phyloP scores from a whole-genome alignment of 2,113 vertebrate genomes.

The Carassius gibelio region DNA sequence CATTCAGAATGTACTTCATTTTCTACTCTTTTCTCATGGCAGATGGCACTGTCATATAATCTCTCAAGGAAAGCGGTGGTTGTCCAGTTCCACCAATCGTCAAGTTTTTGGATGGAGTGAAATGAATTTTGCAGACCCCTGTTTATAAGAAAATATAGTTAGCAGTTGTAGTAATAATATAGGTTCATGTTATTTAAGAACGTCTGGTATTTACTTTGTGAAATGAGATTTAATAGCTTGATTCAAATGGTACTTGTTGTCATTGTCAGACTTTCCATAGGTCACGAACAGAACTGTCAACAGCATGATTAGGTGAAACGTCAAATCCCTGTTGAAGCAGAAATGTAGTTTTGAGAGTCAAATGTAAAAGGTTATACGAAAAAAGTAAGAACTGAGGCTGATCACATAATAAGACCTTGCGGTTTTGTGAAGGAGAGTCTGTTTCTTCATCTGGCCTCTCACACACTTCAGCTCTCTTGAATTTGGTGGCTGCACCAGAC shows the following conservation, averaged over 20 bases:
- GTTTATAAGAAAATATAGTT: background rate
- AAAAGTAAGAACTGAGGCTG: background rate
- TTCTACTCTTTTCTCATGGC: background rate
- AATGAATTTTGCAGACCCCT: constrained; percentile 63
- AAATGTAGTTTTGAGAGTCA: background rate
- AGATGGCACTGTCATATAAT: constrained; percentile 57
- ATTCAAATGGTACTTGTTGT: constrained; percentile 67
- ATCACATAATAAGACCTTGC: constrained; percentile 69
- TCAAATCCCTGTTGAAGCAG: constrained; percentile 68
- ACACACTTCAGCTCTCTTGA: constrained; percentile 65
- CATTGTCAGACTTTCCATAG: constrained; percentile 57
- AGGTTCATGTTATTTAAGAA: background rate
- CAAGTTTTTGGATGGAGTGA: constrained; percentile 56
- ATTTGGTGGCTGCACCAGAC: constrained; percentile 68
- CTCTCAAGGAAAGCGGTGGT: constrained; percentile 65
- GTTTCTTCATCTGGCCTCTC: constrained; percentile 63
- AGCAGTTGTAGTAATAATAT: background rate
- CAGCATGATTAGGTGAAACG: constrained; percentile 61
- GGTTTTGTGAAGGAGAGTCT: constrained; percentile 55
- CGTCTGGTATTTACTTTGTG: constrained; percentile 67
- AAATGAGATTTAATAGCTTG: constrained; percentile 70
- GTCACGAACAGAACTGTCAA: constrained; percentile 69
- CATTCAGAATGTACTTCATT: constrained; percentile 19
- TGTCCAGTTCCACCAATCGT: constrained; percentile 78
- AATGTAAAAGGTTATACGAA: background rate